Conservation (phyloP, 2,888 invertebrate species). For the Scaptomyza flava region DNA sequence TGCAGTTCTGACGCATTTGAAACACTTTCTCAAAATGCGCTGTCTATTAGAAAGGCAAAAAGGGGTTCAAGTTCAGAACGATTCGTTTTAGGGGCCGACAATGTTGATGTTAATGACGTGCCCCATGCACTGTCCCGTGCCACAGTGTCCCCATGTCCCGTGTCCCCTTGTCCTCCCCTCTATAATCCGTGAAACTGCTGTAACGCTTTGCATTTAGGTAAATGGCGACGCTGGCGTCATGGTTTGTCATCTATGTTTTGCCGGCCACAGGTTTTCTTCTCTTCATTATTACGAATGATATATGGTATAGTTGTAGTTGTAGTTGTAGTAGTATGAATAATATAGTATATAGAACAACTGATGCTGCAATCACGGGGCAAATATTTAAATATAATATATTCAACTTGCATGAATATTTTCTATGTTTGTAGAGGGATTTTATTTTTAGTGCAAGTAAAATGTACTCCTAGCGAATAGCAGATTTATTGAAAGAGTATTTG, state of each 20-base stretch:
- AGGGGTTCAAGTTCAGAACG: slow-evolving; percentile 43
- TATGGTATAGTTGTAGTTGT: neutral
- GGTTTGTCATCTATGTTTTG: slow-evolving; percentile 63
- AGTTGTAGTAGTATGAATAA: neutral
- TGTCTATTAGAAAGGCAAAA: neutral
- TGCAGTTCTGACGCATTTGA: slow-evolving; percentile 47
- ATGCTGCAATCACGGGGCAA: neutral
- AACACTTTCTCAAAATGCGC: slow-evolving; percentile 34
- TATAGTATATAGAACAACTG: neutral
- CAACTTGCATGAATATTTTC: too few relatives aligned
- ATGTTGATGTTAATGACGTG: slow-evolving; percentile 21
- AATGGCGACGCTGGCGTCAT: slow-evolving; percentile 69
- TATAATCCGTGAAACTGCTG: slow-evolving; percentile 61
- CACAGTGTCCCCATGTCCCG: neutral
- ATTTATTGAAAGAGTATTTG: too few relatives aligned
- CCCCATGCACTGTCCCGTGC: slow-evolving; percentile 12
- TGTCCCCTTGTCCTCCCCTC: too few relatives aligned
- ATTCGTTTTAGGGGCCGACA: slow-evolving; percentile 33
- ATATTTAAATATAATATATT: neutral
- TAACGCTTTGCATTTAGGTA: slow-evolving; percentile 53
- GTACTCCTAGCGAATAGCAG: too few relatives aligned
- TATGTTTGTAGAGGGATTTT: too few relatives aligned
- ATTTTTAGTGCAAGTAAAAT: too few relatives aligned
- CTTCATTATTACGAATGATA: slow-evolving; percentile 8
- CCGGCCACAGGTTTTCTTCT: slow-evolving; percentile 9